A percentile compares a stretch with the other conserved stretches of the same genome.
These are phyloP conservation scores for Drosophila auraria DNA, from an alignment of 1,140 invertebrate genomes.

Conservation along the genomic window DNA sequence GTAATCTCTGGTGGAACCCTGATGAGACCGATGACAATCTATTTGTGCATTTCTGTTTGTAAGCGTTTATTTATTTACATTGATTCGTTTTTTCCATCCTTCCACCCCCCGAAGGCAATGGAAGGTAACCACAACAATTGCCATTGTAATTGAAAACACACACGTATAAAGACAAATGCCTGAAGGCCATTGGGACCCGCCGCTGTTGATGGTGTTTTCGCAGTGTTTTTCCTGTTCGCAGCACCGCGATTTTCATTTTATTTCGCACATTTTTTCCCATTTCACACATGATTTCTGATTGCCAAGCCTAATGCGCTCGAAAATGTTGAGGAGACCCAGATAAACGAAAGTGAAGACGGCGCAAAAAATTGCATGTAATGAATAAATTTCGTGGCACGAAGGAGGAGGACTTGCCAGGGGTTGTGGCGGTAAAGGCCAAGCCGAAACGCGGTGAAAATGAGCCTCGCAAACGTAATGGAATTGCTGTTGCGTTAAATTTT, in stretches of 20 bases:
- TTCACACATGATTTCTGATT: constrained; percentile 84
- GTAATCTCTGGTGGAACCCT: constrained; percentile 48
- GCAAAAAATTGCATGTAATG: constrained; percentile 83
- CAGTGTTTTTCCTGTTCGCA: constrained; percentile 49
- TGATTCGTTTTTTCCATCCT: constrained; percentile 56
- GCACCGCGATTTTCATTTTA: constrained; percentile 77
- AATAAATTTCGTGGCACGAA: constrained; percentile 72
- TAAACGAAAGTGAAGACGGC: constrained; percentile 79
- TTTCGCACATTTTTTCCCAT: constrained; percentile 72
- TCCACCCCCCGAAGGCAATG: constrained; percentile 32
- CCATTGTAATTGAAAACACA: constrained; percentile 77
- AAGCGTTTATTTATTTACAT: constrained; percentile 77
- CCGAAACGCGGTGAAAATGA: constrained; percentile 76
- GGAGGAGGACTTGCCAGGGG: neutral
- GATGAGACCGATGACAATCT: constrained; percentile 62
- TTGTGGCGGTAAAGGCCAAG: constrained; percentile 16
- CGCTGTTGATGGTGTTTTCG: constrained; percentile 53
- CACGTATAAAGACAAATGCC: constrained; percentile 43
- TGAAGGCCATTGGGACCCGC: constrained; percentile 38
- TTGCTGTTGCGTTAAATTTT: constrained; percentile 82
- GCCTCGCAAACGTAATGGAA: constrained; percentile 80
- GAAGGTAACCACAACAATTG: constrained; percentile 76
- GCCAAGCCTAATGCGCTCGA: constrained; percentile 77
- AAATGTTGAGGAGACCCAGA: constrained; percentile 67
- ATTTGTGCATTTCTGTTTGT: constrained; percentile 65